Evolutionary conservation across 2,113 vertebrate species (phyloP).

Genomic region (Empidonax traillii): DNA sequence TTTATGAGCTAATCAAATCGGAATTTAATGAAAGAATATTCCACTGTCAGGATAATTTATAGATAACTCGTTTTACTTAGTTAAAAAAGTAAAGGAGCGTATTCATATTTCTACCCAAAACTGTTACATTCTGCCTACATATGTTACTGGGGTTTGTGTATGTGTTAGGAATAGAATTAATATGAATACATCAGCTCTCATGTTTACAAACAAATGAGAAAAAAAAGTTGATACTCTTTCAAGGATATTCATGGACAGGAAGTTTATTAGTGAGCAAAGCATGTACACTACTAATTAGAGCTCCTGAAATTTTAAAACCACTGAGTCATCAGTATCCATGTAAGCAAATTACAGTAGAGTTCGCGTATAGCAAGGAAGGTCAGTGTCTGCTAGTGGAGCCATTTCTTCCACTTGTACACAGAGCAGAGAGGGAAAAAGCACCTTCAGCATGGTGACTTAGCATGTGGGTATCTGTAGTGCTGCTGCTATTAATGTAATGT

Average conservation of each 20-base stretch:
- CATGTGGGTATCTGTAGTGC: neutral
- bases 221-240: neutral
- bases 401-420: neutral
- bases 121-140: neutral
- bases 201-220: neutral
- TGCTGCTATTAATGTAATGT: neutral
- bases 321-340: neutral
- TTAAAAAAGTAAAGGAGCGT: neutral
- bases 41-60: neutral
- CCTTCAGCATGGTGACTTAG: rapidly evolving
- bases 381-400: neutral
- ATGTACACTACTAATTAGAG: neutral
- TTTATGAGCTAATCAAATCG: neutral
- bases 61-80: neutral
- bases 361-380: neutral
- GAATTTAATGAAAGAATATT: neutral
- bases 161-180: neutral
- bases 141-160: neutral
- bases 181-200: neutral
- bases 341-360: neutral
- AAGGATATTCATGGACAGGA: neutral
- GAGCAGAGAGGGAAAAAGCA: neutral
- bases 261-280: neutral
- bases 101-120: neutral
- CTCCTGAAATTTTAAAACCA: neutral